Percentiles rank a stretch among this genome's conserved stretches.
These are phyloP conservation scores for Gandaritis pyraliata DNA, from an alignment of 2,888 invertebrate genomes.

Conservation along the genomic window DNA sequence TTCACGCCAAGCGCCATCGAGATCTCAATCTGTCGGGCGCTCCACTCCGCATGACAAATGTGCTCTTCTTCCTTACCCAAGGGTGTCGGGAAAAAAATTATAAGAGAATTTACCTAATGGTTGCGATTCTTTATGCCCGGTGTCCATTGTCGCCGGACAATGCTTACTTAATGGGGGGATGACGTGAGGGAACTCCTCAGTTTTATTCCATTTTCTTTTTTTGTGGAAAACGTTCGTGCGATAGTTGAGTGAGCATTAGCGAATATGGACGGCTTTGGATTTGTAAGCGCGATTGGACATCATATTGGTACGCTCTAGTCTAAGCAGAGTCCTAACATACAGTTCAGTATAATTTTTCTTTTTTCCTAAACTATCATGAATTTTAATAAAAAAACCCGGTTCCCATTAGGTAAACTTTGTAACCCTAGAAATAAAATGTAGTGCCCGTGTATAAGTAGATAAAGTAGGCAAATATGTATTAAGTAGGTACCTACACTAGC, in stretches of 20 bases:
- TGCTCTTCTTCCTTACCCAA: conserved; percentile 69
- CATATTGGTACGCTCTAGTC: background rate
- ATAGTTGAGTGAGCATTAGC: conserved; percentile 46
- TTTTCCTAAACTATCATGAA: too few relatives aligned
- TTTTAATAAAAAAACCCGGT: too few relatives aligned
- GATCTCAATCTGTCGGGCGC: conserved; percentile 62
- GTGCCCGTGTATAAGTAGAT: too few relatives aligned
- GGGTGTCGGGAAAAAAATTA: conserved; percentile 83
- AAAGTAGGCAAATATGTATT: too few relatives aligned
- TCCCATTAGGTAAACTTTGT: too few relatives aligned
- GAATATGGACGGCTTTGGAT: conserved; percentile 36
- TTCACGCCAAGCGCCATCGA: conserved; percentile 55
- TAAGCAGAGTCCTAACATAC: too few relatives aligned
- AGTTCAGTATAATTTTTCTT: too few relatives aligned
- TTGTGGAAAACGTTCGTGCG: conserved; percentile 57
- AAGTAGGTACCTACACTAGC: too few relatives aligned
- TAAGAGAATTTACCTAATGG: conserved; percentile 85
- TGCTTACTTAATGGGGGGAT: conserved; percentile 77
- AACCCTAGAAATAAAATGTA: too few relatives aligned
- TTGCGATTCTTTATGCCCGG: conserved; percentile 80
- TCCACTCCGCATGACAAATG: conserved; percentile 71
- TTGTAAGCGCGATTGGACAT: conserved; percentile 18
- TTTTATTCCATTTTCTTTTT: conserved; percentile 62
- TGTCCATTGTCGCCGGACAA: conserved; percentile 81
- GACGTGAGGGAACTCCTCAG: conserved; percentile 74